Percentiles rank a stretch among this genome's conserved stretches.
phyloP scores from a whole-genome alignment of 1,140 invertebrate species.

The Cephus cinctus region DNA sequence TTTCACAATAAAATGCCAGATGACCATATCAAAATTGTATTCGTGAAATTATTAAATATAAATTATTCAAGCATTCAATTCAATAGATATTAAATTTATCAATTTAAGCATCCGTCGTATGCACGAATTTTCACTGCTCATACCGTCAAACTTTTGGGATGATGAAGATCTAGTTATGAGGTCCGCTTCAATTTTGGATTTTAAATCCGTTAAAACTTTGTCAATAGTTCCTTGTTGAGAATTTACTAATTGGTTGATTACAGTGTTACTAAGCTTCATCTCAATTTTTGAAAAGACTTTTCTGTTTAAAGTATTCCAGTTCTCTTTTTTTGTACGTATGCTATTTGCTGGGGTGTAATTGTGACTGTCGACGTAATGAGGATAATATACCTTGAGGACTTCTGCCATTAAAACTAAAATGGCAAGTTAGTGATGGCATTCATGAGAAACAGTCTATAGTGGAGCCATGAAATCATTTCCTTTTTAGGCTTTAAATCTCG shows the following conservation, averaged over 20 bases:
- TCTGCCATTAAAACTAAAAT: conserved; percentile 64
- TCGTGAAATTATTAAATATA: neutral
- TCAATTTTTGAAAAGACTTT: conserved; percentile 65
- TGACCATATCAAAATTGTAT: neutral
- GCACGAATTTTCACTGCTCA: neutral
- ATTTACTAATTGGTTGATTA: conserved; percentile 62
- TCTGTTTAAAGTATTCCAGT: conserved; percentile 70
- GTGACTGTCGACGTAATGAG: conserved; percentile 67
- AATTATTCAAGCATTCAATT: neutral
- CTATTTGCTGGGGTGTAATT: conserved; percentile 69
- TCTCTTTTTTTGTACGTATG: conserved; percentile 62
- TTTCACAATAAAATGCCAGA: too few relatives aligned
- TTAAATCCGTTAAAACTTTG: conserved; percentile 56
- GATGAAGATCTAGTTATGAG: neutral
- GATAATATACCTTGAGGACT: conserved; percentile 65
- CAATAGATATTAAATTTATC: neutral
- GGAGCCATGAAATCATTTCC: neutral
- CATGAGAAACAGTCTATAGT: conserved; percentile 1
- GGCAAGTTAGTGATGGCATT: neutral
- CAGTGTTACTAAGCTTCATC: conserved; percentile 55
- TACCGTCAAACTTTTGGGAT: neutral
- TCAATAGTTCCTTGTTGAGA: conserved; percentile 61
- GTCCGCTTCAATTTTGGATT: conserved; percentile 34
- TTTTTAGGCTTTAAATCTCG: neutral
- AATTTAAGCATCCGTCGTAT: neutral